These are phyloP conservation scores for Notocelia uddmanniana DNA, from an alignment of 2,888 invertebrate genomes.

Conservation along the genomic window DNA sequence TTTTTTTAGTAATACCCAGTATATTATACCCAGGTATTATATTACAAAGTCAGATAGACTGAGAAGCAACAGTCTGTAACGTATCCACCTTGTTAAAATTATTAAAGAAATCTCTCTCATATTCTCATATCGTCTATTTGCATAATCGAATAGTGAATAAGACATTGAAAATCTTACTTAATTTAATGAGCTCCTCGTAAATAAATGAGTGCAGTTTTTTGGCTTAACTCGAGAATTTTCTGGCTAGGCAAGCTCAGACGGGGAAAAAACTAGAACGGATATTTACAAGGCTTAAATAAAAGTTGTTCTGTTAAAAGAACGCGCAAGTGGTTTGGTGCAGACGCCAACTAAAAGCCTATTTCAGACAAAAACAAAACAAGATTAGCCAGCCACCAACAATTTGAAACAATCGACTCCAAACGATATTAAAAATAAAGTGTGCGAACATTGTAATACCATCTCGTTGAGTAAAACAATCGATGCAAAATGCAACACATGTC, in stretches of 20 bases:
- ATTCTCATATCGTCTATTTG: too few relatives aligned
- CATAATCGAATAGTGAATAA: neutral
- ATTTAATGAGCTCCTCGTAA: slow-evolving; percentile 74
- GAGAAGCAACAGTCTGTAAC: neutral
- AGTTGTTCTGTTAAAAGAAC: slow-evolving; percentile 53
- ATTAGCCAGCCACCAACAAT: slow-evolving; percentile 15
- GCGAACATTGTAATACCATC: slow-evolving; percentile 44
- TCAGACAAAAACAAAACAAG: slow-evolving; percentile 9
- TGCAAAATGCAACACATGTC: slow-evolving; percentile 75
- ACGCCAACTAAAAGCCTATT: slow-evolving; percentile 28
- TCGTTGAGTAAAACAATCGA: slow-evolving; percentile 42
- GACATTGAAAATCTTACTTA: slow-evolving; percentile 54
- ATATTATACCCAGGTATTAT: too few relatives aligned
- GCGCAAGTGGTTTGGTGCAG: slow-evolving; percentile 25
- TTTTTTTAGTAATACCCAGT: too few relatives aligned
- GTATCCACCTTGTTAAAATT: neutral
- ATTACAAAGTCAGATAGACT: too few relatives aligned
- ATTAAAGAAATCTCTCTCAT: neutral
- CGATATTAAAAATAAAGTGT: slow-evolving; percentile 39
- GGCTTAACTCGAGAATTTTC: slow-evolving; percentile 63
- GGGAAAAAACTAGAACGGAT: slow-evolving; percentile 55
- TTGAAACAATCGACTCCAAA: slow-evolving; percentile 34
- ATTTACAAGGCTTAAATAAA: slow-evolving; percentile 67
- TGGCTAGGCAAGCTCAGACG: slow-evolving; percentile 55
- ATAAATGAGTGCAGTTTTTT: slow-evolving; percentile 79